phyloP scores from a whole-genome alignment of 2,113 vertebrate species.

The Chauna torquata region DNA sequence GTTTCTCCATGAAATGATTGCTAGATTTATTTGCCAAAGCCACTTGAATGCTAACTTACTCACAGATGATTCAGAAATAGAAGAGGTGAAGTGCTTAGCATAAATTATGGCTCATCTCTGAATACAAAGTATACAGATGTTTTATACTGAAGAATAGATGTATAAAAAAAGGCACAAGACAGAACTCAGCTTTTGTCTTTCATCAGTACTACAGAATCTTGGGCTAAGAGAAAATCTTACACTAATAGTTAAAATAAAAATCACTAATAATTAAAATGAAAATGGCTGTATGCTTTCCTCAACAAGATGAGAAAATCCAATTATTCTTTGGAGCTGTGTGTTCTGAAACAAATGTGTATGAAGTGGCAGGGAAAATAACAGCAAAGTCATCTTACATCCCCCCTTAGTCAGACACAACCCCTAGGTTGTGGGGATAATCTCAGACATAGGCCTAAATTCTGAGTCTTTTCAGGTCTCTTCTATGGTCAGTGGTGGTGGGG shows the following conservation, averaged over 20 bases:
- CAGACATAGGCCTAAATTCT: neutral
- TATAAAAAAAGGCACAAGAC: neutral
- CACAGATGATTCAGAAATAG: slow-evolving; percentile 40
- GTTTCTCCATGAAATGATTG: neutral
- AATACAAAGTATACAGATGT: slow-evolving; percentile 23
- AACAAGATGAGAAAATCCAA: neutral
- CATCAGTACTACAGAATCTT: neutral
- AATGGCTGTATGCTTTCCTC: neutral
- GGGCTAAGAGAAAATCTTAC: neutral
- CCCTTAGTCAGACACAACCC: neutral
- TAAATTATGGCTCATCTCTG: slow-evolving; percentile 48
- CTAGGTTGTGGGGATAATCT: neutral
- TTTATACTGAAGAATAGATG: neutral
- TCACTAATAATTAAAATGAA: neutral
- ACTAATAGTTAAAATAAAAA: neutral
- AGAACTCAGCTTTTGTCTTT: neutral
- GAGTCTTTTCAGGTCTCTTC: neutral
- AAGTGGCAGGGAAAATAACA: neutral
- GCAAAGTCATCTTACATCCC: neutral
- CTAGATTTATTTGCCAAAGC: slow-evolving; percentile 31
- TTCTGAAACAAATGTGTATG: neutral
- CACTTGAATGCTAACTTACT: slow-evolving; percentile 15
- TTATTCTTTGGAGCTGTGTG: neutral
- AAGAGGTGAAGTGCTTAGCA: slow-evolving; percentile 20
- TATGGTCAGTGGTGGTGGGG: neutral